These are phyloP conservation scores for Podarcis raffonei DNA, from an alignment of 2,113 vertebrate species.

Conservation along the genomic window DNA sequence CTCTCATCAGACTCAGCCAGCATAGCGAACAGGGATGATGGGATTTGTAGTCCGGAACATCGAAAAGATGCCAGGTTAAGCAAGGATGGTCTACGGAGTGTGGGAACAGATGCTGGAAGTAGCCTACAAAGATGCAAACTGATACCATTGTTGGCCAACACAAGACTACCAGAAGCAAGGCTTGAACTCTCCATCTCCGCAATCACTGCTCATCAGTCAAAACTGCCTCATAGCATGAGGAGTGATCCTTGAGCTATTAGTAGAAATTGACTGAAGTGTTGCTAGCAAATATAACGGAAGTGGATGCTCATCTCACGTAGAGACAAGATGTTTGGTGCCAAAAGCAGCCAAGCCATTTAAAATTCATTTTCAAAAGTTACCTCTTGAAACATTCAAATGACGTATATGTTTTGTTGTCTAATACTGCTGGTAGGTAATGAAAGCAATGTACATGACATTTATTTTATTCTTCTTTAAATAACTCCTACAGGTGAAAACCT, in stretches of 20 bases:
- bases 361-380: neutral
- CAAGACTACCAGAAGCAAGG: neutral
- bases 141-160: neutral
- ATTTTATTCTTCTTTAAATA: neutral
- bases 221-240: neutral
- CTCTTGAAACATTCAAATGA: neutral
- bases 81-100: too few species aligned
- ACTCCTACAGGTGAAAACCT: neutral
- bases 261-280: neutral
- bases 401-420: rapidly evolving
- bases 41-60: neutral
- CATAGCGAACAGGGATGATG: neutral
- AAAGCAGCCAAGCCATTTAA: neutral
- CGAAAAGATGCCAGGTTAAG: neutral
- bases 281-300: neutral
- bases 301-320: neutral
- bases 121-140: neutral
- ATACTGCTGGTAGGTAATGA: neutral
- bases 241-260: neutral
- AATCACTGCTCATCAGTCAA: neutral
- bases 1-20: too few species aligned
- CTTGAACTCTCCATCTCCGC: neutral
- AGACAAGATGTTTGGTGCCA: neutral
- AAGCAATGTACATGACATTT: neutral
- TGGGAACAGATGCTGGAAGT: neutral